Base-by-base conservation (phyloP, 2,888 invertebrate species). In the Troides oblongomaculatus region DNA sequence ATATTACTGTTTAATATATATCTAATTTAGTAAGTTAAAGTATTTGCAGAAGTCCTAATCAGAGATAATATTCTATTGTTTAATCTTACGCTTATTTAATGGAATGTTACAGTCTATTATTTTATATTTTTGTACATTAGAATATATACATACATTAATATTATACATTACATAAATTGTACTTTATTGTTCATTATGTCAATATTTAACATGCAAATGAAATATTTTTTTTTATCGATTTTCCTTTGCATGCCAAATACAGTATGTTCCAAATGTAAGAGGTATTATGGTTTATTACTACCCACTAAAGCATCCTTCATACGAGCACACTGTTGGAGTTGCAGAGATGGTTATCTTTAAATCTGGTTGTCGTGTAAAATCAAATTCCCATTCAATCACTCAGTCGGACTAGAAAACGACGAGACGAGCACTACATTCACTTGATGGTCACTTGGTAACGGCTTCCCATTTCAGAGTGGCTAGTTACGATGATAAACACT, bases 241-340 rank as follows among this genome's bases (percentile, higher is more conserved):
- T 56, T 7, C 21, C 56, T 56, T 56, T 59, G 25, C 12, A 59
- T 25, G 25, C n/a, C 0, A 59, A 25, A 59, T 25, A 25, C 25
- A 12, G 23, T 12, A 14, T 67, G 17, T 62, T 60, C 58, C 64
- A 58, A 25, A 64, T 65, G 60, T 68, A 62, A 72, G 78, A 78
- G 77, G 78, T 78, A 77, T 72, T 74, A 71, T 76, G 77, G 78
- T 78, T 75, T 72, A 69, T 72, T 66, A 58, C 66, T 69, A 71
- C 36, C 56, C 50, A 46, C 64, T 67, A 64, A 30, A 59, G 62
- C 25, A 50, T 60, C 53, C 53, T 59, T 36, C 43, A 50, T 21
- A 56, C 21, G 56, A n/a, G n/a, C 56, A 56, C 56, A 21, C 5
- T 21, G n/a, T 21, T 7, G n/a, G 8, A 56, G 56, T 56, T n/a